Base-by-base conservation (phyloP, 2,797 vertebrate species). In the Calcarius lapponicus region DNA sequence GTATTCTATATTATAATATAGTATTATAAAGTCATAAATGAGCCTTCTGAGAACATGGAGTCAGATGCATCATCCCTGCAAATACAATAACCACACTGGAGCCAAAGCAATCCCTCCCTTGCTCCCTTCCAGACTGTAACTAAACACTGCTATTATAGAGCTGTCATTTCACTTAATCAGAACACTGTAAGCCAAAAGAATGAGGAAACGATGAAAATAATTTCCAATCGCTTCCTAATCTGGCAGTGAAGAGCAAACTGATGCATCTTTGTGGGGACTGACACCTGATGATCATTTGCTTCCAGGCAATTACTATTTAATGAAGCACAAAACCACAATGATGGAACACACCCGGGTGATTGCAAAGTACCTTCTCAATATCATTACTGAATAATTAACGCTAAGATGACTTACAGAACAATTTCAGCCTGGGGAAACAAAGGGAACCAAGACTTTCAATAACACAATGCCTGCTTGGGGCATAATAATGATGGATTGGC, bases 291-390 rank as follows among this genome's bases (percentile, higher is more conserved):
- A 97, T 92, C 94, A 85, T 96, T 95, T 97, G 93, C 94, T 97
- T 98, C 80, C 88, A 97, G 86, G 83, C 95, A 96, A 96, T 96
- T 96, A 94, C 70, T 92, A 96, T 95, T 97, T 97, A 98, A 97
- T 96, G 90, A 97, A 96, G 94, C 95, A 96, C 78, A 97, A 97
- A 97, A 85, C 28, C 90, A 95, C 76, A 89, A 3, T 53, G 78
- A 97, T 93, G 80, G 94, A 97, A 82, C 54, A 67, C 82, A 96
- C 79, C 94, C 38, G 50, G 91, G 62, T 87, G 72, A 97, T 67
- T 95, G 94, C 86, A 91, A 60, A 95, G 64, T 67, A 88, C 6
- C 3, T 84, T 96, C 81, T 91, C 95, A 95, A 78, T 91, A 96
- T 76, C 82, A 32, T 91, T 95, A 96, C 2, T 83, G 76, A 94